phyloP scores from a whole-genome alignment of 2,888 invertebrate species.

The Rhingia campestris region DNA sequence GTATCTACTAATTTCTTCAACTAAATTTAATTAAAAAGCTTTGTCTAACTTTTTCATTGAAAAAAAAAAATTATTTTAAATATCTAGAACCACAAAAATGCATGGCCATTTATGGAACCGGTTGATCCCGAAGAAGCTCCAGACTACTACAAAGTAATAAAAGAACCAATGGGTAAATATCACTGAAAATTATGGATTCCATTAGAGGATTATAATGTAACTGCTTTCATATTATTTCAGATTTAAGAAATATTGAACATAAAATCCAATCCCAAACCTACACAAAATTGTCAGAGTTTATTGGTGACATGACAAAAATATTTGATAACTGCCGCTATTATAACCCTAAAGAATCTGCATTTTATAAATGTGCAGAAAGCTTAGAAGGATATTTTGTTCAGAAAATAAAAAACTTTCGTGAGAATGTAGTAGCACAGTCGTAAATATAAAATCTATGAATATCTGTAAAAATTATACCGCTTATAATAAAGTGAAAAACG shows the following conservation, averaged over 20 bases:
- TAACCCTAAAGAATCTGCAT: constrained; percentile 97
- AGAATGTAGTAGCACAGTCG: constrained; percentile 86
- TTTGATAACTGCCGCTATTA: constrained; percentile 99
- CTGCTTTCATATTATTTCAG: constrained; percentile 84
- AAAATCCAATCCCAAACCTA: constrained; percentile 93
- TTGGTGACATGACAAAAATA: constrained; percentile 98
- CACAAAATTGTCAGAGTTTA: constrained; percentile 95
- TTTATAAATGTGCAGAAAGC: constrained; percentile 97
- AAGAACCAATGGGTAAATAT: constrained; percentile 95
- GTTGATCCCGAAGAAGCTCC: constrained; percentile 98
- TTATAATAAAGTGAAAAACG: constrained; percentile 53
- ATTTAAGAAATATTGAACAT: constrained; percentile 95
- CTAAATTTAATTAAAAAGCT: neutral
- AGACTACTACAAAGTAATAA: constrained; percentile 97
- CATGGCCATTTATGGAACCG: constrained; percentile 99
- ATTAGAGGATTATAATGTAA: neutral
- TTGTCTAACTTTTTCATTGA: too few relatives aligned
- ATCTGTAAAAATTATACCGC: constrained; percentile 20
- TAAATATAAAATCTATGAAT: constrained; percentile 35
- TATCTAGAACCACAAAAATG: constrained; percentile 93
- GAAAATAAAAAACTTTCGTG: constrained; percentile 94
- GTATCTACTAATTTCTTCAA: neutral
- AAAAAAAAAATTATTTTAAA: constrained; percentile 20
- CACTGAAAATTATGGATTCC: neutral
- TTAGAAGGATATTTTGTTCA: constrained; percentile 97